phyloP scores from a whole-genome alignment of 2,888 invertebrate genomes.

The Gymnocheta viridis region DNA sequence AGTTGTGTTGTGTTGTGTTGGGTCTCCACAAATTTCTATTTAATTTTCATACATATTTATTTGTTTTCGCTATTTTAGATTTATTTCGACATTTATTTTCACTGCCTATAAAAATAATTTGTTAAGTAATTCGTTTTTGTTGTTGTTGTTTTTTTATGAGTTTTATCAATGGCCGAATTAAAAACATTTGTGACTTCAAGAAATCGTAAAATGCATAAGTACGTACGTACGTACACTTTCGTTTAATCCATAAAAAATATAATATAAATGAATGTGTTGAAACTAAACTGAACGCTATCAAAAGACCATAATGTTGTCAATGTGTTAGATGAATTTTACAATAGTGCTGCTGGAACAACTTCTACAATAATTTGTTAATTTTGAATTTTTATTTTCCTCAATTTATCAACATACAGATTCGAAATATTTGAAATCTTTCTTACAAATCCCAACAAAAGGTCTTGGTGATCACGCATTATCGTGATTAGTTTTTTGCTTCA shows the following conservation, averaged over 20 bases:
- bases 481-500: no score
- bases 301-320: no score
- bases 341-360: no score
- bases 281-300: no score
- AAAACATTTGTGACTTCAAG: neutral
- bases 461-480: no score
- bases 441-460: no score
- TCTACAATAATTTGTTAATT: no score
- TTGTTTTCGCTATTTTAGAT: conserved; percentile 38
- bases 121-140: conserved; percentile 23
- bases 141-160: conserved; percentile 12
- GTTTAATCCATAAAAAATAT: neutral
- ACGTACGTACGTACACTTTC: neutral
- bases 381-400: no score
- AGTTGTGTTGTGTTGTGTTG: neutral
- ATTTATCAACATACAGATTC: no score
- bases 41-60: conserved; percentile 10
- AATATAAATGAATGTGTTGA: neutral
- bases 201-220: neutral
- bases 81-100: conserved; percentile 46
- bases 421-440: no score
- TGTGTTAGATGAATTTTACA: no score
- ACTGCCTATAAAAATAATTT: conserved; percentile 50
- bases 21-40: conserved; percentile 30
- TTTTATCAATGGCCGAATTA: conserved; percentile 10